A percentile compares a stretch with the other conserved stretches of the same genome.
Conservation (phyloP, 2,113 vertebrate species). For the Meriones unguiculatus region DNA sequence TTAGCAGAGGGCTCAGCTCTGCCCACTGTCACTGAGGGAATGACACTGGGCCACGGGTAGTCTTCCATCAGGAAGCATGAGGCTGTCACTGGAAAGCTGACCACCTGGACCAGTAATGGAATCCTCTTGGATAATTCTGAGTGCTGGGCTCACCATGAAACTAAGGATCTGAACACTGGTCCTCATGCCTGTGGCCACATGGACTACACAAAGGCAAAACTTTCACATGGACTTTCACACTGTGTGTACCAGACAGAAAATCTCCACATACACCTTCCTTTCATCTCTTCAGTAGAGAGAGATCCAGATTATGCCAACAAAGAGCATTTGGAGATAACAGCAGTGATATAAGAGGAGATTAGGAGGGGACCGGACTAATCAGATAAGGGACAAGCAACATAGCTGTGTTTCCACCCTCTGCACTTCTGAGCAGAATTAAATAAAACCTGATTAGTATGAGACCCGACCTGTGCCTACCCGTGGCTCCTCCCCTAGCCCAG, state of each 20-base stretch:
- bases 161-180: too few species aligned
- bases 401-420: neutral
- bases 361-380: neutral
- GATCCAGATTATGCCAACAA: neutral
- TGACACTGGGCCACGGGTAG: neutral
- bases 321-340: neutral
- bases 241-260: accelerated
- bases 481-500: neutral
- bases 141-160: accelerated
- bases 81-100: neutral
- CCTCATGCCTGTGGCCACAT: too few species aligned
- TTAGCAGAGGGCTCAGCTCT: neutral
- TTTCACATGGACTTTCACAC: accelerated
- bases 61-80: neutral
- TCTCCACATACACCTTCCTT: neutral
- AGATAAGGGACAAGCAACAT: neutral
- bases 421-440: neutral
- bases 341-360: neutral
- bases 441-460: neutral
- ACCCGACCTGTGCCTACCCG: accelerated
- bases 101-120: neutral
- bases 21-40: accelerated
- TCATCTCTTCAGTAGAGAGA: neutral
- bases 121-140: neutral
- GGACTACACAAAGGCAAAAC: too few species aligned